These are phyloP conservation scores for Planiliza haematocheilus DNA, from an alignment of 2,113 vertebrate genomes.

Conservation along the genomic window DNA sequence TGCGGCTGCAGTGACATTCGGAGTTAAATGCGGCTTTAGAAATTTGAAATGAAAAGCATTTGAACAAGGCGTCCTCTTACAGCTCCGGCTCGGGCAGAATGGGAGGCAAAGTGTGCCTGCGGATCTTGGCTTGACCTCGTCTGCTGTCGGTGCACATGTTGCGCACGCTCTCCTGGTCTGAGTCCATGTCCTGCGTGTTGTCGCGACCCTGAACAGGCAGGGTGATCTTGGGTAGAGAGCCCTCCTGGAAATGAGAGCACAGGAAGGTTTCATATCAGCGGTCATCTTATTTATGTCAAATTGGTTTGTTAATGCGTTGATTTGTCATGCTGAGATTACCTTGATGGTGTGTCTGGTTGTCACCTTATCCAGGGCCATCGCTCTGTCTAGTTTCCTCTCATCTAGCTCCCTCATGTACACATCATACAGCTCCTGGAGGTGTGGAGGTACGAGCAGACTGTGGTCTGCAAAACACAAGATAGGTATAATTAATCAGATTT, in stretches of 20 bases:
- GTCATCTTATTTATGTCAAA: neutral
- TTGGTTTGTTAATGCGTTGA: neutral
- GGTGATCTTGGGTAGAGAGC: conserved; percentile 83
- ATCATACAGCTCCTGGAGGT: conserved; percentile 89
- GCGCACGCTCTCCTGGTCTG: conserved; percentile 85
- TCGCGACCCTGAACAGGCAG: conserved; percentile 73
- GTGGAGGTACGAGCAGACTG: conserved; percentile 85
- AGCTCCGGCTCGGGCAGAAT: conserved; percentile 82
- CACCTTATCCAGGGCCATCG: conserved; percentile 83
- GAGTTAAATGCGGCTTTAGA: neutral
- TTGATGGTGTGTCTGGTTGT: conserved; percentile 83
- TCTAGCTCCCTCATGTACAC: conserved; percentile 86
- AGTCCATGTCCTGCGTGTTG: conserved; percentile 82
- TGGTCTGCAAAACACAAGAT: conserved; percentile 80
- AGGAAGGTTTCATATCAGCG: neutral
- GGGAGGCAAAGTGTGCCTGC: conserved; percentile 82
- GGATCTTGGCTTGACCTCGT: conserved; percentile 64
- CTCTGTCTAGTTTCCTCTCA: conserved; percentile 85
- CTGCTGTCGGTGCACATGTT: conserved; percentile 78
- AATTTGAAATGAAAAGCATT: neutral
- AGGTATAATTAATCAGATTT: neutral
- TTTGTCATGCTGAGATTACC: conserved; percentile 61
- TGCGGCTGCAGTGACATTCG: too few species aligned
- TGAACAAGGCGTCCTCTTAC: conserved; percentile 74
- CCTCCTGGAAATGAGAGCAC: conserved; percentile 75